Evolutionary conservation across 2,113 vertebrate genomes (phyloP).

Genomic region (Hemiscyllium ocellatum): DNA sequence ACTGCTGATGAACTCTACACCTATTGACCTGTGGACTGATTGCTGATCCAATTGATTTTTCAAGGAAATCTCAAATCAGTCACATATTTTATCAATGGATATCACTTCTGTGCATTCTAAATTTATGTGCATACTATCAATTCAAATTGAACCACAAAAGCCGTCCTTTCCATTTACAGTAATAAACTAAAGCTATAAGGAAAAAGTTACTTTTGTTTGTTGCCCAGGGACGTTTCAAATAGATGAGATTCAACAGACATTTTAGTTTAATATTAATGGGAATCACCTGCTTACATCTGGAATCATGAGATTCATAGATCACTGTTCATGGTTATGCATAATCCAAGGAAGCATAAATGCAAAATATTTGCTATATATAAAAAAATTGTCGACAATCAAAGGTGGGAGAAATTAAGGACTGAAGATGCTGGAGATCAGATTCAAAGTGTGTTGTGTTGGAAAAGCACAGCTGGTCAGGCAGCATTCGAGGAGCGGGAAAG

Average conservation of each 20-base stretch:
- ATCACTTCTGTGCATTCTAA: neutral
- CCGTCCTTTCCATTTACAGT: neutral
- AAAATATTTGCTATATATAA: neutral
- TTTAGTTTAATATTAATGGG: neutral
- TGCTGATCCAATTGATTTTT: neutral
- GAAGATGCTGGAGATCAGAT: too few species aligned
- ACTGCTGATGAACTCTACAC: neutral
- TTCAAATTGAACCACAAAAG: neutral
- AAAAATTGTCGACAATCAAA: neutral
- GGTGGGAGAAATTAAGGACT: too few species aligned
- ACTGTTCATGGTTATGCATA: neutral
- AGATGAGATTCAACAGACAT: neutral
- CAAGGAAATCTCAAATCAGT: neutral
- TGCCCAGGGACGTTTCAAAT: neutral
- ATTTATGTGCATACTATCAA: neutral
- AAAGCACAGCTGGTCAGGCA: too few species aligned
- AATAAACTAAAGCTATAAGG: neutral
- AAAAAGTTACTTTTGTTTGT: neutral
- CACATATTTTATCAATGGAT: constrained; percentile 8
- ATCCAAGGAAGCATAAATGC: neutral
- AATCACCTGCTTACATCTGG: neutral
- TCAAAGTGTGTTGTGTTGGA: too few species aligned
- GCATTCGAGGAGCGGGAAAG: too few species aligned
- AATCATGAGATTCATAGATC: neutral
- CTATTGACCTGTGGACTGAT: neutral